These are phyloP conservation scores for Austrolebias charrua DNA, from an alignment of 2,797 vertebrate genomes.

Conservation along the genomic window DNA sequence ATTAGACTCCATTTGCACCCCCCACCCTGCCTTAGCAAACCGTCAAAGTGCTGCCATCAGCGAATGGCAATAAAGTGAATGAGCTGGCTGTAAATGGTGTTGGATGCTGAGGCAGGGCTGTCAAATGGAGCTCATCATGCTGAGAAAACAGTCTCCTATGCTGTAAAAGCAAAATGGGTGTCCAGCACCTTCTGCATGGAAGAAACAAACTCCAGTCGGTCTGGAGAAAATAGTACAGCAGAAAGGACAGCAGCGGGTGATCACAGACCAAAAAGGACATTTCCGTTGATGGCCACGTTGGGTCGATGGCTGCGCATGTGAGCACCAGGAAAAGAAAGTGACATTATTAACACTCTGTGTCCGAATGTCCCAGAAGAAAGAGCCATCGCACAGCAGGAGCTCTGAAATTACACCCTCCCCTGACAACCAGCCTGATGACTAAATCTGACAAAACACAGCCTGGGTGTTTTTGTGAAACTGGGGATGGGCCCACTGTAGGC, in stretches of 20 bases:
- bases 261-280: conserved; percentile 33
- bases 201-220: conserved; percentile 1
- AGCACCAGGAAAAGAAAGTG: conserved; percentile 29
- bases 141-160: conserved; percentile 43
- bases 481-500: conserved; percentile 33
- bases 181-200: conserved; percentile 21
- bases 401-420: conserved; percentile 57
- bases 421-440: conserved; percentile 43
- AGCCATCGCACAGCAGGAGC: conserved; percentile 60
- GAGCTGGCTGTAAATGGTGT: conserved; percentile 58
- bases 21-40: conserved; percentile 37
- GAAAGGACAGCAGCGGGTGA: conserved; percentile 26
- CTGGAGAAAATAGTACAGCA: conserved; percentile 20
- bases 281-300: conserved; percentile 48
- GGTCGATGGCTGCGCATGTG: conserved; percentile 46
- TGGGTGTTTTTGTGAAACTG: conserved; percentile 50
- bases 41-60: conserved; percentile 74
- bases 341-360: conserved; percentile 54
- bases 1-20: conserved; percentile 54
- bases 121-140: conserved; percentile 63
- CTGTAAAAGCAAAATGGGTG: conserved; percentile 34
- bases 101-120: conserved; percentile 60
- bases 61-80: conserved; percentile 64
- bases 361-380: conserved; percentile 58
- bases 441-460: conserved; percentile 51